Percentiles rank a stretch among this genome's conserved stretches.
Evolutionary conservation across 2,113 vertebrate species (phyloP).

Genomic region (Tyrannus savana): DNA sequence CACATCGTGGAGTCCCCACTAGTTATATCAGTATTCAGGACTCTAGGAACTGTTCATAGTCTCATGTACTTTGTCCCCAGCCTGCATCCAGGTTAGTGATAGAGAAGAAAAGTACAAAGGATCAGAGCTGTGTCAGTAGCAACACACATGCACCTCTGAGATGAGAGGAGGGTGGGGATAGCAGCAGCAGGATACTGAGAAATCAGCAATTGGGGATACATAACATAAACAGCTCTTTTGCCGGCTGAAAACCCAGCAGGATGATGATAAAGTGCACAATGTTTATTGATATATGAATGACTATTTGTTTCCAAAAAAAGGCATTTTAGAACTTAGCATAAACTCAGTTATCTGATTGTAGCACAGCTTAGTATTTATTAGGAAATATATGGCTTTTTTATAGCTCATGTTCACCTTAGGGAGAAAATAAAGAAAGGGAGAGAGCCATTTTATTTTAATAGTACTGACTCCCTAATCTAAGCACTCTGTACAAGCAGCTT

Average conservation of each 20-base stretch:
- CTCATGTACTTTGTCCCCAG: background rate
- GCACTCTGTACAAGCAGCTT: background rate
- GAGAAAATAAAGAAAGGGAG: background rate
- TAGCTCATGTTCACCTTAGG: conserved; percentile 35
- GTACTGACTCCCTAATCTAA: background rate
- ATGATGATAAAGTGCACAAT: conserved; percentile 10
- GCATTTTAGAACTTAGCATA: conserved; percentile 43
- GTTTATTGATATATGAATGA: conserved; percentile 42
- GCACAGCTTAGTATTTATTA: conserved; percentile 21
- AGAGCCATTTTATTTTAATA: conserved; percentile 48
- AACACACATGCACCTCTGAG: background rate
- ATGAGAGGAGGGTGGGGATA: background rate
- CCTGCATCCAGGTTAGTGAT: background rate
- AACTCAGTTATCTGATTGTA: conserved; percentile 36
- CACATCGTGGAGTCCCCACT: accelerated
- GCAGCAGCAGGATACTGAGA: background rate
- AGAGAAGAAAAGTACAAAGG: background rate
- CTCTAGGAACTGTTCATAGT: background rate
- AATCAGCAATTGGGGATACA: background rate
- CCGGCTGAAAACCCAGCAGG: conserved; percentile 9
- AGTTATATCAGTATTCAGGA: background rate
- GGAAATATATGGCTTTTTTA: conserved; percentile 25
- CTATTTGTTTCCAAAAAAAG: conserved; percentile 24
- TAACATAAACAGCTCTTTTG: background rate
- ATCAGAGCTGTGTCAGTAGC: background rate